These are phyloP conservation scores for Oceanodroma tethys DNA, from an alignment of 2,113 vertebrate genomes.

Conservation along the genomic window DNA sequence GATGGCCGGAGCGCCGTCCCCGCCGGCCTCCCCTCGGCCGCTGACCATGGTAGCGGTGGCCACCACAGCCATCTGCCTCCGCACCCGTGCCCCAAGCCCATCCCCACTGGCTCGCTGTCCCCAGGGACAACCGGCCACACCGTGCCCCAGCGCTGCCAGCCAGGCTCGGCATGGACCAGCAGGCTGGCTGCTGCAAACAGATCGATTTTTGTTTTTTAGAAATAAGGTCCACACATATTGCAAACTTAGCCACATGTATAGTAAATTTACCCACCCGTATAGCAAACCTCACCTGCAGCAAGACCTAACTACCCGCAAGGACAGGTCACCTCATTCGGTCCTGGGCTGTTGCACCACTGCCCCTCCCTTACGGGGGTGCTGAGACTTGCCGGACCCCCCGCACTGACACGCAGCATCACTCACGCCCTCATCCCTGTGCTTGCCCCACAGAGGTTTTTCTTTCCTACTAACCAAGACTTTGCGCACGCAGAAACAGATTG, in stretches of 20 bases:
- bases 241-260: neutral
- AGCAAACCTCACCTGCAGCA: neutral
- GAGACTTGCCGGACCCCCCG: rapidly evolving
- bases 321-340: rapidly evolving
- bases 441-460: neutral
- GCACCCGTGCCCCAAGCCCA: rapidly evolving
- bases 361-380: too few relatives aligned
- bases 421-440: rapidly evolving
- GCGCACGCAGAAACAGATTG: neutral
- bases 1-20: neutral
- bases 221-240: rapidly evolving
- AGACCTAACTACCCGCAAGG: neutral
- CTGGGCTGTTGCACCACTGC: too few relatives aligned
- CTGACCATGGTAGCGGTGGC: neutral
- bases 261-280: rapidly evolving
- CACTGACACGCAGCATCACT: neutral
- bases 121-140: neutral
- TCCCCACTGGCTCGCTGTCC: neutral
- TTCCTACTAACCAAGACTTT: neutral
- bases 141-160: neutral
- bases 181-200: neutral
- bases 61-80: neutral
- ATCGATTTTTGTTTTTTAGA: neutral
- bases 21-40: rapidly evolving
- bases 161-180: rapidly evolving